These are phyloP conservation scores for Rapana venosa DNA, from an alignment of 2,888 invertebrate species.

Conservation along the genomic window DNA sequence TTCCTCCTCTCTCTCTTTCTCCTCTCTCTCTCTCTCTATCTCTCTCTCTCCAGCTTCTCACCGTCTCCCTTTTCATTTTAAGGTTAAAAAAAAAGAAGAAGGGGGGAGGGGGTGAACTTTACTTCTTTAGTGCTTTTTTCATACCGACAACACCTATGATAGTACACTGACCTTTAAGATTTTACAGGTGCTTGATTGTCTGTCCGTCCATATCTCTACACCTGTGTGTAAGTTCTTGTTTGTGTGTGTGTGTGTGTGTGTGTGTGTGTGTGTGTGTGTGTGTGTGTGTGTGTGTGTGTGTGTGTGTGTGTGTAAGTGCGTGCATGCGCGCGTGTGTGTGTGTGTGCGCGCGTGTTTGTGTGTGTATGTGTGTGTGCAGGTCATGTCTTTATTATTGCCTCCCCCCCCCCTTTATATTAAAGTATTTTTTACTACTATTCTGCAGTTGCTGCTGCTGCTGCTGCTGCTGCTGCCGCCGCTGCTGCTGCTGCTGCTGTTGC, in stretches of 20 bases:
- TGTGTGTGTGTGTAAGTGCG: too few relatives aligned
- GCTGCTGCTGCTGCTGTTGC: not conserved
- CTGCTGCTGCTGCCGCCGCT: not conserved
- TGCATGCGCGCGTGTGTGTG: too few relatives aligned
- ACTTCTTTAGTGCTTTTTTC: too few relatives aligned
- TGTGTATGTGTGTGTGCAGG: not conserved
- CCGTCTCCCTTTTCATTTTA: not conserved
- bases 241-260: not conserved
- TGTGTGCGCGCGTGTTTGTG: too few relatives aligned
- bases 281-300: too few relatives aligned
- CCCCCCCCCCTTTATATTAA: not conserved
- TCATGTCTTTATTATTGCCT: not conserved
- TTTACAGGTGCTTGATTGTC: not conserved
- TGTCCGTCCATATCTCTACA: not conserved
- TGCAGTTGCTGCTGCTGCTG: not conserved
- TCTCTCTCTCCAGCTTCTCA: not conserved
- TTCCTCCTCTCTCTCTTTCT: not conserved
- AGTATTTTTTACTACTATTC: not conserved
- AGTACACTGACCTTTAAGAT: not conserved
- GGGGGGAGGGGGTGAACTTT: too few relatives aligned
- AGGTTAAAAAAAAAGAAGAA: too few relatives aligned
- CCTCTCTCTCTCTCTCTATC: not conserved
- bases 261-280: too few relatives aligned
- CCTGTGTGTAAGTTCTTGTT: not conserved
- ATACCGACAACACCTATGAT: too few relatives aligned